Percentiles rank a stretch among this genome's conserved stretches.
Evolutionary conservation across 1,140 invertebrate genomes (phyloP).

Genomic region (Saccostrea cuccullata): DNA sequence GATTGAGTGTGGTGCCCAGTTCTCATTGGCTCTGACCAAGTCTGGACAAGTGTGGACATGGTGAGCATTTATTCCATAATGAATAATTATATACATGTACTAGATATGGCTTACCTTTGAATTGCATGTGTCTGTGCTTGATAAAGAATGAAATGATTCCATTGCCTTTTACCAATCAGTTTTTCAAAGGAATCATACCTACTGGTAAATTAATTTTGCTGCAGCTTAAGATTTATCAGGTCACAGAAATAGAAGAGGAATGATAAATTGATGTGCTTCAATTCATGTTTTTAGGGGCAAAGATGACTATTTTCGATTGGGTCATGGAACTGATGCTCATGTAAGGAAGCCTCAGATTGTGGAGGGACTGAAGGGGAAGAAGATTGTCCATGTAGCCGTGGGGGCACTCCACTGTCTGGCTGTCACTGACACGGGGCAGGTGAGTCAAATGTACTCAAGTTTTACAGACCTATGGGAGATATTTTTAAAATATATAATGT

Average conservation of each 20-base stretch:
- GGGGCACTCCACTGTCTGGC: conserved; percentile 89
- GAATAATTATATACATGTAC: background rate
- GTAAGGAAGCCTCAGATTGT: conserved; percentile 91
- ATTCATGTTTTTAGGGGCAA: no score
- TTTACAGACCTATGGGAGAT: no score
- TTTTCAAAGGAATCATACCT: no score
- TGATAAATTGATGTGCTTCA: background rate
- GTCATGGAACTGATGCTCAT: conserved; percentile 88
- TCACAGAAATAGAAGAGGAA: background rate
- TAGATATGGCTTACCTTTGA: background rate
- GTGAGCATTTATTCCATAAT: conserved; percentile 64
- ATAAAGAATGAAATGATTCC: background rate
- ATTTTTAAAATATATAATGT: no score
- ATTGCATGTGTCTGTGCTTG: no score
- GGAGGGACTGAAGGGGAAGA: conserved; percentile 93
- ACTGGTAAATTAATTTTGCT: no score
- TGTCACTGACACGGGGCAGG: conserved; percentile 80
- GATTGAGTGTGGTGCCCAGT: conserved; percentile 97
- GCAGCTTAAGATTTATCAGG: no score
- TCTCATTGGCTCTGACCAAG: conserved; percentile 93
- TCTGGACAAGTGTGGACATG: conserved; percentile 96
- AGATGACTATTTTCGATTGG: conserved; percentile 85
- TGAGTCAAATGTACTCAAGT: conserved; percentile 27
- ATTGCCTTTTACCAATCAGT: background rate
- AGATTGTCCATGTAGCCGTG: conserved; percentile 90